Evolutionary conservation across 2,888 invertebrate species (phyloP).

Genomic region (Aquatica leii): DNA sequence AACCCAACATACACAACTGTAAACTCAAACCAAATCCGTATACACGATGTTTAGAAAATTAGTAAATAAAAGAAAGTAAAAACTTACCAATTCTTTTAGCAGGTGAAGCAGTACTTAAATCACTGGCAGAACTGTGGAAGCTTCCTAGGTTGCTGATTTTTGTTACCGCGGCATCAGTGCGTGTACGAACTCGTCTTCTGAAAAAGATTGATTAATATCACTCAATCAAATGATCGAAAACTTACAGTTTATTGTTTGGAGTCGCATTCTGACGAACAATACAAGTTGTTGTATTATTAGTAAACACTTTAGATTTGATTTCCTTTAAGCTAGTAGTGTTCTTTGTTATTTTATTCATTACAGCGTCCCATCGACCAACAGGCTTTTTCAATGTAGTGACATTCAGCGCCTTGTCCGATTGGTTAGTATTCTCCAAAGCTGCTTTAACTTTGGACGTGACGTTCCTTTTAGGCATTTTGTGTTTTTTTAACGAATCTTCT

Average conservation of each 20-base stretch:
- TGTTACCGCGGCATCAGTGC: constrained; percentile 66
- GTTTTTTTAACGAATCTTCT: constrained; percentile 71
- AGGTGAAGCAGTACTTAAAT: constrained; percentile 67
- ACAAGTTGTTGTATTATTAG: constrained; percentile 42
- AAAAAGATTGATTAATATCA: constrained; percentile 6
- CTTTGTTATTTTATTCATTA: constrained; percentile 82
- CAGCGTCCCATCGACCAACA: constrained; percentile 81
- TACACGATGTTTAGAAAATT: too few species aligned
- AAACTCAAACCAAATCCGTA: too few species aligned
- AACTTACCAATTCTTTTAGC: constrained; percentile 60
- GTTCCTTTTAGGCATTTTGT: constrained; percentile 81
- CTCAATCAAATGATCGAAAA: constrained; percentile 21
- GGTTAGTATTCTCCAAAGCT: constrained; percentile 70
- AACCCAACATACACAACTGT: too few species aligned
- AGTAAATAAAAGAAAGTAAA: too few species aligned
- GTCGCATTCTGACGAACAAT: constrained; percentile 32
- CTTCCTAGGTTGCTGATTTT: constrained; percentile 61
- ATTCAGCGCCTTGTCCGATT: constrained; percentile 59
- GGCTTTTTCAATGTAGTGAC: constrained; percentile 63
- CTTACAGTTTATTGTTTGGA: constrained; percentile 54
- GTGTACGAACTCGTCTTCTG: constrained; percentile 63
- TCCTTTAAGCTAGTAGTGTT: constrained; percentile 78
- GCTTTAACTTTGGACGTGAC: constrained; percentile 80
- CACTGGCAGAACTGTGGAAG: constrained; percentile 77
- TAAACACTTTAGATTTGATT: constrained; percentile 80